Percentiles rank a stretch among this genome's conserved stretches.
These are phyloP conservation scores for Leptosomus discolor DNA, from an alignment of 2,113 vertebrate species.

Conservation along the genomic window DNA sequence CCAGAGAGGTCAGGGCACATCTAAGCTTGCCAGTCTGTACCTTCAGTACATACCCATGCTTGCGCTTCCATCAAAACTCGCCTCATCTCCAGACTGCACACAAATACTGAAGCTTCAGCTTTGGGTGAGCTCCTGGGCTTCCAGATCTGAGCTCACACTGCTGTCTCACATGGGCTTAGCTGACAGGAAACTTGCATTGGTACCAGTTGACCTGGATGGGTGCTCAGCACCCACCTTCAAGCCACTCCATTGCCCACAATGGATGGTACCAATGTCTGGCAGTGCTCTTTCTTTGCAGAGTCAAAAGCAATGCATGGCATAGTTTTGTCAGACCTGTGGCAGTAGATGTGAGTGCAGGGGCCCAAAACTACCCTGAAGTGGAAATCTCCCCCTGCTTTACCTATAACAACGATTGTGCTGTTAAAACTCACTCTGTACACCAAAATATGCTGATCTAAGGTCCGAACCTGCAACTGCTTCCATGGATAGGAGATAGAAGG, in stretches of 20 bases:
- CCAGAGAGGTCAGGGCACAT: neutral
- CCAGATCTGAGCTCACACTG: neutral
- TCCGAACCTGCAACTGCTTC: neutral
- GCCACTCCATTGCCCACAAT: accelerated
- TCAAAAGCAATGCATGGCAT: neutral
- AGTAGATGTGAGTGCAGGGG: neutral
- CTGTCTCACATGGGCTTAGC: neutral
- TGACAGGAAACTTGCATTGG: neutral
- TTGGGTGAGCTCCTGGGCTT: neutral
- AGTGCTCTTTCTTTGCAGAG: neutral
- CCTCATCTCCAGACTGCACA: neutral
- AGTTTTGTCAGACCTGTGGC: neutral
- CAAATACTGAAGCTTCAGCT: neutral
- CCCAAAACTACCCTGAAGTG: neutral
- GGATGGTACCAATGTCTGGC: neutral
- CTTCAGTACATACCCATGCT: neutral
- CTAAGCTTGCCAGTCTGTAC: neutral
- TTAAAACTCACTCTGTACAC: neutral
- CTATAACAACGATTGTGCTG: neutral
- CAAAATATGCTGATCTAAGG: neutral
- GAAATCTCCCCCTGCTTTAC: neutral
- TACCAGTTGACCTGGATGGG: neutral
- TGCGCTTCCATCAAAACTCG: neutral
- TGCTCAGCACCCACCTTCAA: neutral
- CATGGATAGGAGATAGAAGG: neutral